phyloP scores from a whole-genome alignment of 2,888 invertebrate species.

The Heliconius charithonia region DNA sequence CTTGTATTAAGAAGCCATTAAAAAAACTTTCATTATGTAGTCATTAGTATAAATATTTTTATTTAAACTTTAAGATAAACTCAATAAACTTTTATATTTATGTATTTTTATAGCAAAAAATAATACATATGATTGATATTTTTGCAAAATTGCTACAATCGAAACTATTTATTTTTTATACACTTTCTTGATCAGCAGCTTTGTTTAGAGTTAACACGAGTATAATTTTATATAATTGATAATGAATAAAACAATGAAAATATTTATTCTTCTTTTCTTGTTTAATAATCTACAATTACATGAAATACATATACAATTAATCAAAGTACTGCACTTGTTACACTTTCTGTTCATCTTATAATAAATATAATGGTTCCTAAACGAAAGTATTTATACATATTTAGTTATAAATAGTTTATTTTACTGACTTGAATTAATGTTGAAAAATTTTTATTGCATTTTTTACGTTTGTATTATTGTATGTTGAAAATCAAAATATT shows the following conservation, averaged over 20 bases:
- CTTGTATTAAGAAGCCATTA: not conserved
- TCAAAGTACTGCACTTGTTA: not conserved
- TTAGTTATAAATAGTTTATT: not conserved
- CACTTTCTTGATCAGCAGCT: not conserved
- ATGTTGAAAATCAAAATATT: not conserved
- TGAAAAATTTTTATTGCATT: not conserved
- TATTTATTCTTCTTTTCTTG: not conserved
- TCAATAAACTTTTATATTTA: not conserved
- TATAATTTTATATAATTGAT: not conserved
- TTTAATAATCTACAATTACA: not conserved
- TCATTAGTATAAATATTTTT: too few species aligned
- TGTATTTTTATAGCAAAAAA: too few species aligned
- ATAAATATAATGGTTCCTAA: conserved; percentile 14
- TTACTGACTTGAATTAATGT: not conserved
- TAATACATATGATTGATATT: too few species aligned
- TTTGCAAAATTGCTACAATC: too few species aligned
- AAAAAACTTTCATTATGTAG: too few species aligned
- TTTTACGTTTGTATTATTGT: not conserved
- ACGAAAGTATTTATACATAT: not conserved
- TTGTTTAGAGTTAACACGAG: not conserved
- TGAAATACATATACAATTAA: not conserved
- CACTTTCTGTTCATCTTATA: not conserved
- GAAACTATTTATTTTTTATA: not conserved
- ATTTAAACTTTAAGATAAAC: too few species aligned
- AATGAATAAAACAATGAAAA: not conserved